phyloP scores from a whole-genome alignment of 2,888 invertebrate species.

The Lypha dubia region DNA sequence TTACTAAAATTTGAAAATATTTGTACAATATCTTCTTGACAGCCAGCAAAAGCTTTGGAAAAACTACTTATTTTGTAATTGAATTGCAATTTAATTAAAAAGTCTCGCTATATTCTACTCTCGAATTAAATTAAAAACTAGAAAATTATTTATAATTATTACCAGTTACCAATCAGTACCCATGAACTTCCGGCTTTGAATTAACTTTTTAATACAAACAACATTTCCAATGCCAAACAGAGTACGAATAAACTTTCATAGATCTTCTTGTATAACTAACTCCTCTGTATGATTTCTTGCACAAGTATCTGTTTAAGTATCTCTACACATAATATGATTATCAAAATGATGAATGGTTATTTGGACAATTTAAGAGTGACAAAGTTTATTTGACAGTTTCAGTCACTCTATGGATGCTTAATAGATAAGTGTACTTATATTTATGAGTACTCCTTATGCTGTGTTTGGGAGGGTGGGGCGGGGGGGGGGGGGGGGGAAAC shows the following conservation, averaged over 20 bases:
- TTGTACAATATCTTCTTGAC: no score
- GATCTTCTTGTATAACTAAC: background rate
- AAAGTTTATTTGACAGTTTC: slow-evolving; percentile 61
- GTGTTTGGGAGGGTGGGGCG: no score
- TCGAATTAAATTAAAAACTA: no score
- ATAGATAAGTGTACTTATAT: slow-evolving; percentile 12
- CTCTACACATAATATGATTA: slow-evolving; percentile 15
- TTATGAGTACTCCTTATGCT: background rate
- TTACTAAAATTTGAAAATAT: no score
- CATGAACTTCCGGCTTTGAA: background rate
- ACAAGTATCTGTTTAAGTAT: background rate
- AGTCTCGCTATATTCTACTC: no score
- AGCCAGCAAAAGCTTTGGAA: no score
- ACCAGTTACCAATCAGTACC: no score
- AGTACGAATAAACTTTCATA: background rate
- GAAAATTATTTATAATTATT: no score
- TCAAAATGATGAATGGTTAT: slow-evolving; percentile 60
- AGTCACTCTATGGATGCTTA: slow-evolving; percentile 44
- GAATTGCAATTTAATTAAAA: no score
- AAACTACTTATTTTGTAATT: no score
- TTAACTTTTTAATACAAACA: background rate
- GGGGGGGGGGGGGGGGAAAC: background rate
- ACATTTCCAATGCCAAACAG: background rate
- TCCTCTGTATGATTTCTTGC: background rate
- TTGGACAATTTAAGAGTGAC: slow-evolving; percentile 59